Evolutionary conservation across 2,113 vertebrate genomes (phyloP).

Genomic region (Dicentrarchus labrax): DNA sequence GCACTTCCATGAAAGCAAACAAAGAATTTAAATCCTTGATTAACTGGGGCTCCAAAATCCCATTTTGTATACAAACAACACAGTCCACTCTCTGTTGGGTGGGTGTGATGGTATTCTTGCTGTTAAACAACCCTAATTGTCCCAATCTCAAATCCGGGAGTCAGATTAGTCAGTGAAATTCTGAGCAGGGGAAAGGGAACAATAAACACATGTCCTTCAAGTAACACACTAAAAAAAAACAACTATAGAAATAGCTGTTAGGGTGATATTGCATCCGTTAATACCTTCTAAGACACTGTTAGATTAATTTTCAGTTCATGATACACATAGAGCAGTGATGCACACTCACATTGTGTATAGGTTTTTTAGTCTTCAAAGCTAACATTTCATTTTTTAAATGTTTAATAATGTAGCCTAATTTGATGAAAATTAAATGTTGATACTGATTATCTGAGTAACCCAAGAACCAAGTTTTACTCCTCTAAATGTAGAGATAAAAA

Average conservation of each 20-base stretch:
- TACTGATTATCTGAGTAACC: neutral
- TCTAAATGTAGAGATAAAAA: neutral
- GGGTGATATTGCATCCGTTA: neutral
- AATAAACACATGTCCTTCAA: slow-evolving; percentile 10
- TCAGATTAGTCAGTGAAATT: slow-evolving; percentile 52
- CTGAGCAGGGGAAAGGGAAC: slow-evolving; percentile 22
- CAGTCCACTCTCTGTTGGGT: slow-evolving; percentile 9
- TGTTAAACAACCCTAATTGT: slow-evolving; percentile 37
- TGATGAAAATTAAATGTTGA: neutral
- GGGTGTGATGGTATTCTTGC: neutral
- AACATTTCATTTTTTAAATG: neutral
- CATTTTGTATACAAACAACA: slow-evolving; percentile 26
- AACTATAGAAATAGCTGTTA: neutral
- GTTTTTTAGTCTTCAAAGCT: neutral
- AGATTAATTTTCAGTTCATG: neutral
- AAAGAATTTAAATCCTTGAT: slow-evolving; percentile 22
- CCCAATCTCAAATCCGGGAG: slow-evolving; percentile 45
- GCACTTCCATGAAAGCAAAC: neutral
- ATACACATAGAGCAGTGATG: neutral
- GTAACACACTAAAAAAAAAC: neutral
- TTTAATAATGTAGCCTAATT: neutral
- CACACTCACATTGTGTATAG: neutral
- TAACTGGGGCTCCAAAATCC: slow-evolving; percentile 9
- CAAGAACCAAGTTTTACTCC: neutral
- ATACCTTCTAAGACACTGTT: neutral